These are phyloP conservation scores for Lypha dubia DNA, from an alignment of 2,888 invertebrate genomes.

Conservation along the genomic window DNA sequence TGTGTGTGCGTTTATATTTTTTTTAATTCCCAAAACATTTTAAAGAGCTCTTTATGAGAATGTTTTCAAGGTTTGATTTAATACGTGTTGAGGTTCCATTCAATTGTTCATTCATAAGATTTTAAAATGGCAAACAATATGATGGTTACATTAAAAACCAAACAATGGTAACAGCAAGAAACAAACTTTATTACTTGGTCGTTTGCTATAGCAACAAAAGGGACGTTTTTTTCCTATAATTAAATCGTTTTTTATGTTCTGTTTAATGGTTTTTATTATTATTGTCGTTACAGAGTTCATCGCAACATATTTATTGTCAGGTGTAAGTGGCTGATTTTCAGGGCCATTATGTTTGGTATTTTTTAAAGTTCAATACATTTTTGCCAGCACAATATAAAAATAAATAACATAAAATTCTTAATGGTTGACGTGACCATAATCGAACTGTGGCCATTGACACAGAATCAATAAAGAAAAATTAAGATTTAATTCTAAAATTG, in stretches of 20 bases:
- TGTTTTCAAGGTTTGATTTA: neutral
- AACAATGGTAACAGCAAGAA: neutral
- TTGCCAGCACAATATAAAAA: too few species aligned
- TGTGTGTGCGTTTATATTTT: neutral
- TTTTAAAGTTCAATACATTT: neutral
- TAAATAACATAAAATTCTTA: too few species aligned
- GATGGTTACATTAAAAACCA: constrained; percentile 12
- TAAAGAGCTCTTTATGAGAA: neutral
- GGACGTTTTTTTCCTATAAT: too few species aligned
- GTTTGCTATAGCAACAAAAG: neutral
- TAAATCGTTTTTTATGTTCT: neutral
- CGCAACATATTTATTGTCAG: neutral
- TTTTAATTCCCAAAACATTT: constrained; percentile 10
- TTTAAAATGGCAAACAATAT: constrained; percentile 12
- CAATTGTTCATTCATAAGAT: neutral
- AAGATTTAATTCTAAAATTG: too few species aligned
- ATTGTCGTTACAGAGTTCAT: neutral
- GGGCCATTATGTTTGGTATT: neutral
- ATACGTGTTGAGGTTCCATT: neutral
- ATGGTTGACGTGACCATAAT: too few species aligned
- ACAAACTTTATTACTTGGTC: neutral
- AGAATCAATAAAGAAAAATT: too few species aligned
- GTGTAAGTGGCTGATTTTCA: neutral
- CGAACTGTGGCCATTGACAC: too few species aligned
- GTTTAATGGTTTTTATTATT: neutral